Percentiles rank a stretch among this genome's conserved stretches.
These are phyloP conservation scores for Vespertilio murinus DNA, from an alignment of 2,797 vertebrate genomes.

Conservation along the genomic window DNA sequence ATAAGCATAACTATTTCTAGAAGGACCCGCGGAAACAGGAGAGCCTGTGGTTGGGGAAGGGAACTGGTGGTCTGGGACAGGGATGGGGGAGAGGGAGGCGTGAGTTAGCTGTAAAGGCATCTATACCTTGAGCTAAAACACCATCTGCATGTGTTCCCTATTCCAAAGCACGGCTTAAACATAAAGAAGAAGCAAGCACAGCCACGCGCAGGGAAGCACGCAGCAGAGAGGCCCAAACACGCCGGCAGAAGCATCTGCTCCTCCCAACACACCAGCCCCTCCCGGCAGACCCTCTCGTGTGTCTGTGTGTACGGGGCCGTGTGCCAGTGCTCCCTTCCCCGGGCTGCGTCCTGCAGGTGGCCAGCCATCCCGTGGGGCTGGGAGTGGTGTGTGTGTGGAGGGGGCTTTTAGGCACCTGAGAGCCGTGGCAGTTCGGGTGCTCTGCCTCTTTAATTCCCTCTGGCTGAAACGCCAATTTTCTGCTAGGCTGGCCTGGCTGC, in stretches of 20 bases:
- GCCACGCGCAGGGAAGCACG: background rate
- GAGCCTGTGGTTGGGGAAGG: background rate
- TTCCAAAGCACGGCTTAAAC: background rate
- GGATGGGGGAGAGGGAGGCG: background rate
- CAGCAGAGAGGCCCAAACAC: background rate
- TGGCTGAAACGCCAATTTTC: constrained; percentile 94
- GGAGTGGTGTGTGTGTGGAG: background rate
- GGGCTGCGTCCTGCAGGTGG: background rate
- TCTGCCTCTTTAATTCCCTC: constrained; percentile 91
- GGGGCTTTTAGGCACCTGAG: rapidly evolving
- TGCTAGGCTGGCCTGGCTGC: constrained; percentile 91
- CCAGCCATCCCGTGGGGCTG: background rate
- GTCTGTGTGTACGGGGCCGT: background rate
- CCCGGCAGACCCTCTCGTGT: rapidly evolving
- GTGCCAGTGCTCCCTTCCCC: background rate
- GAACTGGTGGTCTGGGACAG: background rate
- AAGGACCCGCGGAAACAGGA: background rate
- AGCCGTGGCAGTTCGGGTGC: constrained; percentile 84
- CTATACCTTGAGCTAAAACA: background rate
- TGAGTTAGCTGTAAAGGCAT: background rate
- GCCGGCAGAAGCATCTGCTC: background rate
- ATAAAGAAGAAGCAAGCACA: background rate
- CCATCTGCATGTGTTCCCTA: background rate
- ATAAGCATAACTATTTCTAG: background rate
- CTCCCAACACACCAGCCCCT: background rate